Evolutionary conservation across 2,888 invertebrate genomes (phyloP).

Genomic region (Eristalis tenax): DNA sequence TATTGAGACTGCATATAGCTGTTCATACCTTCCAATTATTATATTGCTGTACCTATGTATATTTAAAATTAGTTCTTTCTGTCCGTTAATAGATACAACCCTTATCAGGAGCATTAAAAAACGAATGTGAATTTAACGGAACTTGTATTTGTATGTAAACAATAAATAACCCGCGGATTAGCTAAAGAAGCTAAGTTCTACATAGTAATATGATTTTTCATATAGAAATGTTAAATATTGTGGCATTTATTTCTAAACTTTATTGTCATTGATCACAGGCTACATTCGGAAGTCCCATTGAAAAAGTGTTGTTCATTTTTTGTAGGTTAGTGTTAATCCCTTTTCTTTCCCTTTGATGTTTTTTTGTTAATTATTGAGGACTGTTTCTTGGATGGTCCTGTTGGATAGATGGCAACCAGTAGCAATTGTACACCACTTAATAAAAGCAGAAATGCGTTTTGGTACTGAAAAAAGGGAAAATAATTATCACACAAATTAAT

Average conservation of each 20-base stretch:
- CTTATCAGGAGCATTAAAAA: too few relatives aligned
- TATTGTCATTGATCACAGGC: neutral
- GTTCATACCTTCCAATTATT: too few relatives aligned
- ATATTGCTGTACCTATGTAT: too few relatives aligned
- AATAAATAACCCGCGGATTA: too few relatives aligned
- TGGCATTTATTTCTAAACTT: neutral
- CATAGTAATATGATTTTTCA: too few relatives aligned
- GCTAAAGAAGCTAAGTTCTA: too few relatives aligned
- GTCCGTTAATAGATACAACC: too few relatives aligned
- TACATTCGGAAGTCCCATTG: neutral
- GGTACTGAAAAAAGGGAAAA: conserved; percentile 83
- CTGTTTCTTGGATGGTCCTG: conserved; percentile 78
- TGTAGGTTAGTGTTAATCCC: neutral
- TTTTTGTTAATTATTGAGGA: neutral
- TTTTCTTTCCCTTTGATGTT: neutral
- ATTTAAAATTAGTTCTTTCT: too few relatives aligned
- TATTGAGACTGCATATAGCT: too few relatives aligned
- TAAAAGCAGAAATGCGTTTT: conserved; percentile 86
- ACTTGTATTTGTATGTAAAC: too few relatives aligned
- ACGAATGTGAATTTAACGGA: too few relatives aligned
- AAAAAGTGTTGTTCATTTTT: neutral
- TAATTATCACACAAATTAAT: neutral
- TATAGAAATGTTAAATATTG: too few relatives aligned
- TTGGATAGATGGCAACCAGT: conserved; percentile 87
- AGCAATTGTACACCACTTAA: conserved; percentile 85